Percentiles rank a stretch among this genome's conserved stretches.
Evolutionary conservation across 1,140 invertebrate species (phyloP).

Genomic region (Acromyrmex echinatior): DNA sequence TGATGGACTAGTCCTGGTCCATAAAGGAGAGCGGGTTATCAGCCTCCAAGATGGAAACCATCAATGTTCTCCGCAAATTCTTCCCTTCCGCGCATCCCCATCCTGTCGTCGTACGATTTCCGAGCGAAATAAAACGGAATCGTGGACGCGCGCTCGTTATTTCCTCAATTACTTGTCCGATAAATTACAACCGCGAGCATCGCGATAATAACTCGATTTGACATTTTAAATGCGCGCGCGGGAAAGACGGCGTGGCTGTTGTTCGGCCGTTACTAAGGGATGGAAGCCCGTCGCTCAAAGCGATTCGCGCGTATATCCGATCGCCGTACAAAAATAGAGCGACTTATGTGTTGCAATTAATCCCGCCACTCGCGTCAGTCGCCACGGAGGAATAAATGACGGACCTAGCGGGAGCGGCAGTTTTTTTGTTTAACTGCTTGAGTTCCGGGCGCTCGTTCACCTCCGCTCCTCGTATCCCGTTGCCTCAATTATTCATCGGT

Average conservation of each 20-base stretch:
- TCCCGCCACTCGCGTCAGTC: slow-evolving; percentile 20
- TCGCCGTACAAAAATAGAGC: slow-evolving; percentile 17
- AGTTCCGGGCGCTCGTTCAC: not conserved
- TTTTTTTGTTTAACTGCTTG: not conserved
- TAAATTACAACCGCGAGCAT: slow-evolving; percentile 53
- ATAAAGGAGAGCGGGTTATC: not conserved
- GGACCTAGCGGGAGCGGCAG: slow-evolving; percentile 15
- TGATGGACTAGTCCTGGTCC: slow-evolving; percentile 24
- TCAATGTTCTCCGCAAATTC: slow-evolving; percentile 11
- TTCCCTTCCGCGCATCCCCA: not conserved
- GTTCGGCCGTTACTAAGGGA: not conserved
- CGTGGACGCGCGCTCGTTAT: slow-evolving; percentile 29
- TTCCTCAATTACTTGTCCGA: slow-evolving; percentile 36
- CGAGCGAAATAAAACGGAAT: slow-evolving; percentile 13
- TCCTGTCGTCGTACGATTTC: slow-evolving; percentile 29
- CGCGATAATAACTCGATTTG: slow-evolving; percentile 1
- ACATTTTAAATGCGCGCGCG: not conserved
- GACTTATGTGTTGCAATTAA: slow-evolving; percentile 50
- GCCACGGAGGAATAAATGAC: slow-evolving; percentile 15
- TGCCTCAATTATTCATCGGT: slow-evolving; percentile 50
- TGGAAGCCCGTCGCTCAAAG: not conserved
- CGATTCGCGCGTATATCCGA: not conserved
- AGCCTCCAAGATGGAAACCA: slow-evolving; percentile 50
- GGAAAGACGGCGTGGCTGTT: not conserved
- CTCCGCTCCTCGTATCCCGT: slow-evolving; percentile 28